Percentiles rank a stretch among this genome's conserved stretches.
These are phyloP conservation scores for Drosophila neonasuta DNA, from an alignment of 2,888 invertebrate species.

Conservation along the genomic window DNA sequence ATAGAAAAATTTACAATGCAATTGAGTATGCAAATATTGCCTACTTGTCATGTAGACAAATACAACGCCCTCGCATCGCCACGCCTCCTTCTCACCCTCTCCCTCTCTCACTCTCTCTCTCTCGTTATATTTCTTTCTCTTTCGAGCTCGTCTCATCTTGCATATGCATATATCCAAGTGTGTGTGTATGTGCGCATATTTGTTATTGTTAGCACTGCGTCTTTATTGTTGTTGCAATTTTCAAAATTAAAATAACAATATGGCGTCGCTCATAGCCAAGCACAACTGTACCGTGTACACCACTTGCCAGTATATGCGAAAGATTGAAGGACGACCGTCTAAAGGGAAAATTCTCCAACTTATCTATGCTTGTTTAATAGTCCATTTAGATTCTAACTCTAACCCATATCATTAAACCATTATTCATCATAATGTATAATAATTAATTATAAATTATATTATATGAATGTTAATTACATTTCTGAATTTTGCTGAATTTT, in stretches of 20 bases:
- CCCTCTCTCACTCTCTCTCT: not conserved
- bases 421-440: no score
- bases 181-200: constrained; percentile 26
- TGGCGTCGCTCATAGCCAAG: constrained; percentile 31
- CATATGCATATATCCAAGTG: constrained; percentile 35
- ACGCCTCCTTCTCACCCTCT: constrained; percentile 3
- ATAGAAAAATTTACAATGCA: constrained; percentile 81
- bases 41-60: constrained; percentile 77
- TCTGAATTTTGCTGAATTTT: no score
- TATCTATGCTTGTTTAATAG: no score
- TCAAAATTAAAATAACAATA: constrained; percentile 73
- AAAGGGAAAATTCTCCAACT: no score
- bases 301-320: not conserved
- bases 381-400: no score
- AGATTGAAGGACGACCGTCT: not conserved
- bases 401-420: no score
- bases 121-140: constrained; percentile 5
- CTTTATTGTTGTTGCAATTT: constrained; percentile 73
- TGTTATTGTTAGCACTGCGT: constrained; percentile 64
- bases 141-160: constrained; percentile 26
- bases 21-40: constrained; percentile 82
- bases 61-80: constrained; percentile 50
- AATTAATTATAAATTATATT: no score
- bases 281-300: constrained; percentile 56
- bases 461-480: no score